A percentile compares a stretch with the other conserved stretches of the same genome.
phyloP scores from a whole-genome alignment of 1,140 invertebrate genomes.

The Listronotus oregonensis region DNA sequence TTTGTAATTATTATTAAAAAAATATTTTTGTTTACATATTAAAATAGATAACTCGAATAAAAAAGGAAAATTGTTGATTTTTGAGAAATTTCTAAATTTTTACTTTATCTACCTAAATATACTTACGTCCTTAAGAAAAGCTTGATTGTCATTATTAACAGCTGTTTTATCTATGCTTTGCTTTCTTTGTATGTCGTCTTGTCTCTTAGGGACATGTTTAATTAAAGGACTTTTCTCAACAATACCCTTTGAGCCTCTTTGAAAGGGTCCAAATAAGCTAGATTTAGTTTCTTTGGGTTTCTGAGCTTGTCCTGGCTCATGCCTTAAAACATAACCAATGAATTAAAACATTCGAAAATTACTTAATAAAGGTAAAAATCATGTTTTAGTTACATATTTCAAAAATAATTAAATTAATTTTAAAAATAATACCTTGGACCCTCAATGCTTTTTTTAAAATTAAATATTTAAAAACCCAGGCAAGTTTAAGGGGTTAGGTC shows the following conservation, averaged over 20 bases:
- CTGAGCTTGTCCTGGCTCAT: conserved; percentile 54
- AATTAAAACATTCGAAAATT: conserved; percentile 14
- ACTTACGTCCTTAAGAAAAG: conserved; percentile 81
- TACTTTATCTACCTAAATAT: too few relatives aligned
- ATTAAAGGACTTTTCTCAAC: conserved; percentile 91
- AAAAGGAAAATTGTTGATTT: too few relatives aligned
- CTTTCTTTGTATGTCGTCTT: conserved; percentile 69
- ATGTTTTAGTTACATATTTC: too few relatives aligned
- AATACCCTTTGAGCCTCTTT: conserved; percentile 76
- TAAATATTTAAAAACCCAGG: too few relatives aligned
- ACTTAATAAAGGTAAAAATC: conserved; percentile 1
- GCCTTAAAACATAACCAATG: conserved; percentile 21
- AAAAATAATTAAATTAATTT: too few relatives aligned
- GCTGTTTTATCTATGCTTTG: conserved; percentile 71
- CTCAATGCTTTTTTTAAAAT: too few relatives aligned
- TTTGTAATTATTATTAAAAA: too few relatives aligned
- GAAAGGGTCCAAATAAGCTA: conserved; percentile 75
- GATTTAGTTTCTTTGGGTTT: conserved; percentile 58
- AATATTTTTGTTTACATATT: too few relatives aligned
- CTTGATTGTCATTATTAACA: conserved; percentile 84
- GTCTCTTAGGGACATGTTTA: conserved; percentile 73
- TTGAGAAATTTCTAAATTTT: too few relatives aligned
- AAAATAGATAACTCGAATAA: too few relatives aligned
- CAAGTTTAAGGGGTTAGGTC: too few relatives aligned
- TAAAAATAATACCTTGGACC: too few relatives aligned